Conservation (phyloP, 2,113 vertebrate genomes). For the Fukomys damarensis region DNA sequence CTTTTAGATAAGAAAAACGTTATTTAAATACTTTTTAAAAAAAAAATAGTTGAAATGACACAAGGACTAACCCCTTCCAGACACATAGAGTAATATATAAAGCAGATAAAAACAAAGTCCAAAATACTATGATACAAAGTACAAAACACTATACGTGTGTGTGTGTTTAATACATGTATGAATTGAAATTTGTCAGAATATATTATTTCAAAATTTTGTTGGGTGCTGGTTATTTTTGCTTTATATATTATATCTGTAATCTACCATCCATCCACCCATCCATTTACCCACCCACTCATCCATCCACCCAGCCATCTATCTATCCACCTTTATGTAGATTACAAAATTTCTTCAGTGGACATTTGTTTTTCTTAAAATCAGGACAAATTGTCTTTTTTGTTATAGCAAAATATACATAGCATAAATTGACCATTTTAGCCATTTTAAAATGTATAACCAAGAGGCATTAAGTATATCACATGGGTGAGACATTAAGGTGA, state of each 20-base stretch:
- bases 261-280: not conserved
- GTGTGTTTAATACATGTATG: not conserved
- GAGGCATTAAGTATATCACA: too few species aligned
- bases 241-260: not conserved
- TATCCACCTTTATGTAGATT: not conserved
- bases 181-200: not conserved
- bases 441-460: not conserved
- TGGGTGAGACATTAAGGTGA: fast-evolving
- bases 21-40: not conserved
- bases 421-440: not conserved
- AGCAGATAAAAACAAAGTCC: not conserved
- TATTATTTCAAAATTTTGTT: not conserved
- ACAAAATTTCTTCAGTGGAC: not conserved
- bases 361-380: not conserved
- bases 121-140: not conserved
- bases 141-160: too few species aligned
- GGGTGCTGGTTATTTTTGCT: not conserved
- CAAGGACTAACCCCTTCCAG: not conserved
- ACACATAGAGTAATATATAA: not conserved
- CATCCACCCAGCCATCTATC: not conserved
- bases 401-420: not conserved
- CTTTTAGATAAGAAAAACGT: not conserved
- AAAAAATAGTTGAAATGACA: not conserved
- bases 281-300: not conserved
- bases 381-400: not conserved